Base-by-base conservation (phyloP, 2,113 vertebrate species). In the Hucho hucho region DNA sequence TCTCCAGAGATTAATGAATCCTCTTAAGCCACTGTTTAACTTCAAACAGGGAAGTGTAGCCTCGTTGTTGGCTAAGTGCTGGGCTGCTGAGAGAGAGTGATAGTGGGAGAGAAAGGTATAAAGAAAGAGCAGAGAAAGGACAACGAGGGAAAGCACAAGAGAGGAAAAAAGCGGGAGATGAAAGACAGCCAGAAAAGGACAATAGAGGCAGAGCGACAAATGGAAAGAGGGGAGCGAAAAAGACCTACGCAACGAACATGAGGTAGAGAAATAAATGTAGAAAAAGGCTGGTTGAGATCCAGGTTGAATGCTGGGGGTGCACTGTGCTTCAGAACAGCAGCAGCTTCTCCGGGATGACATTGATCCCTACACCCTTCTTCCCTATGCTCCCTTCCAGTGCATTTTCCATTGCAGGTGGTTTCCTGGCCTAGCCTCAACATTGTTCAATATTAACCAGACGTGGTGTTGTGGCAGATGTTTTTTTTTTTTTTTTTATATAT, bases 401-500 rank as follows among this genome's bases (percentile, higher is more conserved):
- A 37, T 72, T 74, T 73, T 71, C 72, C 71, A 63, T 25, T 63
- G 72, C 47, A 66, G 53, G 63, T 22, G 58, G 58, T 2, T 22
- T 29, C 18, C 25, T 47, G n/a, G 13, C 70, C 49, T n/a, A 12
- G 64, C 58, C 37, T 61, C n/a, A 20, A 56, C 28, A 64, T 58
- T 79, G 81, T 69, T 73, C 72, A 79, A 76, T 76, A 78, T 79
- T 81, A 83, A 79, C 68, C 71, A 76, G 75, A 75, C 67, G 37
- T 24, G 61, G 73, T 26, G 20, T 72, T 32, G 70, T 29, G 22
- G 13, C 1, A 69, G 73, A 75, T 75, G n/a, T n/a, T n/a, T n/a
- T n/a, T 32, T 32, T 32, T 32, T 32, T 6, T 29, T 1, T 26
- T 26, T 1, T 26, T 26, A 26, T 26, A n/a, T n/a, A n/a, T n/a